Evolutionary conservation across 2,113 vertebrate genomes (phyloP).

Genomic region (Elachura formosa): DNA sequence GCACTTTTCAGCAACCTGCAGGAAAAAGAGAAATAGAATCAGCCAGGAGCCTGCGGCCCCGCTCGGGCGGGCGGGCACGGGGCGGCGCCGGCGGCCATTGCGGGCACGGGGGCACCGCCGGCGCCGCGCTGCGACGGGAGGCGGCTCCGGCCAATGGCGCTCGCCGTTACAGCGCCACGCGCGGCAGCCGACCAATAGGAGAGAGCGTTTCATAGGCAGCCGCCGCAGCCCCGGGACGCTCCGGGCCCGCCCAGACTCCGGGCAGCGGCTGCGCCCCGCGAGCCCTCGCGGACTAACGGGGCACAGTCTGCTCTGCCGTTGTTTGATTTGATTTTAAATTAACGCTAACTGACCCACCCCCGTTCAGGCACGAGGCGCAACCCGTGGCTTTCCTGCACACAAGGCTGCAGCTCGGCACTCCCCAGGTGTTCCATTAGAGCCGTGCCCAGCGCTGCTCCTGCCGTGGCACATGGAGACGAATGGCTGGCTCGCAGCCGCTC

Average conservation of each 20-base stretch:
- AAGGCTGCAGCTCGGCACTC: background rate
- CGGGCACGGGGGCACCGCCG: constrained; percentile 66
- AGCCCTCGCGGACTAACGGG: background rate
- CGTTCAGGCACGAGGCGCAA: background rate
- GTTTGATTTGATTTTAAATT: fast-evolving
- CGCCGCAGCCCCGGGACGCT: background rate
- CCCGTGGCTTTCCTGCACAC: background rate
- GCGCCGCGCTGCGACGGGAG: constrained; percentile 70
- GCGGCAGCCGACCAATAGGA: constrained; percentile 18
- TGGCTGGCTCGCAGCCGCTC: background rate
- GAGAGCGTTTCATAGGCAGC: background rate
- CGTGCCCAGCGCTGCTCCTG: background rate
- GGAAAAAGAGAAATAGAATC: constrained; percentile 71
- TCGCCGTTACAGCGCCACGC: constrained; percentile 47
- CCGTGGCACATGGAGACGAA: background rate
- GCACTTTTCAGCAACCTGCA: constrained; percentile 82
- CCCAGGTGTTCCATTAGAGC: background rate
- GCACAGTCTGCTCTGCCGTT: too few species aligned
- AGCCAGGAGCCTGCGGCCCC: constrained; percentile 37
- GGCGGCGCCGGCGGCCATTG: constrained; percentile 51
- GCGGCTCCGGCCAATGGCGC: constrained; percentile 69
- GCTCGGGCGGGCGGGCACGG: constrained; percentile 9
- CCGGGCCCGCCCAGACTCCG: background rate
- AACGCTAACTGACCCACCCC: background rate
- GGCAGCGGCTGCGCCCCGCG: background rate